Percentiles rank a stretch among this genome's conserved stretches.
Conservation (phyloP, 30 jellyfish, hydroid and myxozoan genomes). For the Chrysaora quinquecirrha region DNA sequence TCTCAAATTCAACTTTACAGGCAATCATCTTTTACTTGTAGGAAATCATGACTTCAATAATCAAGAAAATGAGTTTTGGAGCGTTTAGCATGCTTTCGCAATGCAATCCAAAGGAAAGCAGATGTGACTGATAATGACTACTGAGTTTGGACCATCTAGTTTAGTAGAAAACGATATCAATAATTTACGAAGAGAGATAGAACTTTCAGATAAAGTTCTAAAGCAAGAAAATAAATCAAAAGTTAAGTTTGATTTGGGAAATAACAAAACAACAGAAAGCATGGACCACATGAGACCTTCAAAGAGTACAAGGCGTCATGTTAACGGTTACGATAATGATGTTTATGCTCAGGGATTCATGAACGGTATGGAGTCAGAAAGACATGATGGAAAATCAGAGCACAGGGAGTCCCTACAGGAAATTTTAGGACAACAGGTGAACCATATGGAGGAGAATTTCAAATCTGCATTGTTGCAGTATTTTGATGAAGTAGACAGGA, state of each 20-base stretch:
- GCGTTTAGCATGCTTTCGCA: background rate
- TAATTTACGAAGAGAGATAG: slow-evolving; percentile 1
- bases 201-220: background rate
- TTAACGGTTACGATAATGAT: background rate
- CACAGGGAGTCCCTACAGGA: slow-evolving; percentile 42
- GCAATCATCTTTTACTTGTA: too few species aligned
- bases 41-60: too few species aligned
- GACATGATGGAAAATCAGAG: background rate
- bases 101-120: background rate
- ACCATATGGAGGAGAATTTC: slow-evolving; percentile 87
- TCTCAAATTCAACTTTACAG: too few species aligned
- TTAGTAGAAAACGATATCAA: background rate
- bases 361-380: slow-evolving; percentile 22
- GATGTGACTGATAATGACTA: background rate
- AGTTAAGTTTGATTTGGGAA: background rate
- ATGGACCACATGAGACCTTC: background rate
- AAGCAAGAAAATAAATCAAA: background rate
- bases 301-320: background rate
- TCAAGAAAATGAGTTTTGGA: too few species aligned
- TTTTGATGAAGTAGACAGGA: slow-evolving; percentile 88
- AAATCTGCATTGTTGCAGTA: slow-evolving; percentile 78
- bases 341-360: background rate
- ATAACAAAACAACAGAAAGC: background rate
- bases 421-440: slow-evolving; percentile 23
- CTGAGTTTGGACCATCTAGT: background rate